These are phyloP conservation scores for Monomorium pharaonis DNA, from an alignment of 1,140 invertebrate genomes.

Conservation along the genomic window DNA sequence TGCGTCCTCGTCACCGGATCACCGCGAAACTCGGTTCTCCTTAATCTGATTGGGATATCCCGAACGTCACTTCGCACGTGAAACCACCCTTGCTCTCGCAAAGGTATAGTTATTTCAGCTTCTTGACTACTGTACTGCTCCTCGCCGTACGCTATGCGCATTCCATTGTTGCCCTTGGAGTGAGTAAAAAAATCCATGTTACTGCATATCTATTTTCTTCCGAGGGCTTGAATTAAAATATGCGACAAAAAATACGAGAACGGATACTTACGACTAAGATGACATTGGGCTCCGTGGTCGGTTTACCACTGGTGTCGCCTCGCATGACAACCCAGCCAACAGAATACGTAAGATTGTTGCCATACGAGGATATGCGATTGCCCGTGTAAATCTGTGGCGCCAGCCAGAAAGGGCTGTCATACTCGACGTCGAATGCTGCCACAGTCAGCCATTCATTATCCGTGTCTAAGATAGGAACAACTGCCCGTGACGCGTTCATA, in stretches of 20 bases:
- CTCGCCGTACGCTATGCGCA: constrained; percentile 90
- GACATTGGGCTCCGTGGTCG: constrained; percentile 93
- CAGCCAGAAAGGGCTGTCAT: constrained; percentile 95
- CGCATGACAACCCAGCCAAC: constrained; percentile 94
- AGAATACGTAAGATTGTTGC: constrained; percentile 91
- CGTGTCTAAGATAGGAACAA: constrained; percentile 85
- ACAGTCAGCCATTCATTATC: constrained; percentile 87
- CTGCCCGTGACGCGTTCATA: constrained; percentile 85
- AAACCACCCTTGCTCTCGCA: constrained; percentile 92
- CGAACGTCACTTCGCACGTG: constrained; percentile 87
- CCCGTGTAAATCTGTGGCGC: constrained; percentile 91
- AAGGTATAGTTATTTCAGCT: constrained; percentile 87
- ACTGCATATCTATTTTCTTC: neutral
- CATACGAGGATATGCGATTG: constrained; percentile 93
- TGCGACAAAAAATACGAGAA: neutral
- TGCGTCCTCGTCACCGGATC: constrained; percentile 90
- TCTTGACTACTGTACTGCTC: constrained; percentile 87
- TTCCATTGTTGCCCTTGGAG: constrained; percentile 88
- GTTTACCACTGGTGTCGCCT: constrained; percentile 94
- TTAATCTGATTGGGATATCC: constrained; percentile 86
- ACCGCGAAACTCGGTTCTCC: constrained; percentile 87
- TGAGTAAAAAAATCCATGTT: constrained; percentile 3
- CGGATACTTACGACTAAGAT: constrained; percentile 90
- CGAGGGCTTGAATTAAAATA: neutral
- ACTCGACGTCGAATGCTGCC: constrained; percentile 88